These are phyloP conservation scores for Tribolium freemani DNA, from an alignment of 2,888 invertebrate genomes.

Conservation along the genomic window DNA sequence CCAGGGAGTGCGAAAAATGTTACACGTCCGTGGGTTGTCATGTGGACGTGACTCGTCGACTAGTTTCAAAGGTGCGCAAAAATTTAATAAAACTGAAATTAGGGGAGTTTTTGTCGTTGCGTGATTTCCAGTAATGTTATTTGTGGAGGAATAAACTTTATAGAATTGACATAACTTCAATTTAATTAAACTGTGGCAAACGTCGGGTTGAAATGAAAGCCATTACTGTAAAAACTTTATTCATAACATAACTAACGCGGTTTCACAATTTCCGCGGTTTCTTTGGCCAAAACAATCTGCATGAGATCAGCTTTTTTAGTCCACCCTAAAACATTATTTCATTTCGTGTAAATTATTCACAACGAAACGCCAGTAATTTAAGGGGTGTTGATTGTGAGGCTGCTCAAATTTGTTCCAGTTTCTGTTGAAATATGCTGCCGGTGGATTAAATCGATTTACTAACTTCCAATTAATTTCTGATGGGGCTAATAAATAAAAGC, in stretches of 20 bases:
- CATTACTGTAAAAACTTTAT: background rate
- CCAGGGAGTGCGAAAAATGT: constrained; percentile 6
- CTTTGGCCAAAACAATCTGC: no score
- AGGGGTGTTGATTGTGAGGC: background rate
- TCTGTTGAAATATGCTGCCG: background rate
- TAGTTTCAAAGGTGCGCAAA: background rate
- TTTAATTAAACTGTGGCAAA: background rate
- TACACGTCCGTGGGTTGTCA: constrained; percentile 1
- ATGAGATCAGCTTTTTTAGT: background rate
- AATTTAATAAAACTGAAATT: background rate
- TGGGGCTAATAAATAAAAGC: background rate
- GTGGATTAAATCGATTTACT: background rate
- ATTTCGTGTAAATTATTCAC: background rate
- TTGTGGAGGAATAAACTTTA: background rate
- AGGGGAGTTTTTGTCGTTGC: background rate
- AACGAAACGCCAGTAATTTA: background rate
- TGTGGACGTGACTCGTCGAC: background rate
- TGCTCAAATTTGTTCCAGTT: background rate
- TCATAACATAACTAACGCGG: no score
- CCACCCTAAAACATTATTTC: background rate
- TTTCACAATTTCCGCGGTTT: no score
- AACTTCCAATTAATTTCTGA: background rate
- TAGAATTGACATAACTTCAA: background rate
- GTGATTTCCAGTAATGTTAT: background rate
- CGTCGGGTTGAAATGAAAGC: background rate